Conservation (phyloP, 2,113 vertebrate species). For the Brevimyrus niger region DNA sequence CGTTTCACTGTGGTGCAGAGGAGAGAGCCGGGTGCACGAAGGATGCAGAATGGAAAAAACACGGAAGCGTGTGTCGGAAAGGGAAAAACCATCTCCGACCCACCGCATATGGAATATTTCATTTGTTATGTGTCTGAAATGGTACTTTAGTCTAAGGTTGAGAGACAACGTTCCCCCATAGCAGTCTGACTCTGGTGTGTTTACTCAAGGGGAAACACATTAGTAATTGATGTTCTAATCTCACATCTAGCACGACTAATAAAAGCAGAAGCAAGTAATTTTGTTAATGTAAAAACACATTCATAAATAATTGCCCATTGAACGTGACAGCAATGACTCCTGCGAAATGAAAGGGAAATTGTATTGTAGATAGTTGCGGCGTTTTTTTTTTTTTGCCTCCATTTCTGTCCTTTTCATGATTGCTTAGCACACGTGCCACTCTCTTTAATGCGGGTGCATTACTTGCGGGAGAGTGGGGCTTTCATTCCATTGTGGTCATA, state of each 20-base stretch:
- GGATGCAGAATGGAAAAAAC: neutral
- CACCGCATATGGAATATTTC: constrained; percentile 10
- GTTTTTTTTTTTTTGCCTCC: neutral
- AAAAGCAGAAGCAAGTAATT: constrained; percentile 20
- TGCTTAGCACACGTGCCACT: neutral
- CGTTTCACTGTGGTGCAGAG: neutral
- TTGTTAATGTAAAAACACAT: constrained; percentile 18
- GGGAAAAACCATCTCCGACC: neutral
- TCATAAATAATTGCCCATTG: constrained; percentile 18
- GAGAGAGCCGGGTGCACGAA: neutral
- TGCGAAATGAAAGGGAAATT: constrained; percentile 17
- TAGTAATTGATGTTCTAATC: constrained; percentile 23
- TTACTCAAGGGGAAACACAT: constrained; percentile 26
- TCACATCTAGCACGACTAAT: constrained; percentile 19
- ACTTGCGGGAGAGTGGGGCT: neutral
- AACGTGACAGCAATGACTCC: neutral
- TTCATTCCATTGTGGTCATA: neutral
- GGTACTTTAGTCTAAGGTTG: constrained; percentile 15
- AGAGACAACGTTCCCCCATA: neutral
- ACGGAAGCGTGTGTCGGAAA: neutral
- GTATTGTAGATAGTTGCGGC: neutral
- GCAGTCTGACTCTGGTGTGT: constrained; percentile 17
- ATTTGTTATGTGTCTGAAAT: constrained; percentile 13
- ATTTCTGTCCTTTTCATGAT: neutral
- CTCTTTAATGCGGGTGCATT: neutral